Conservation (phyloP, 2,113 vertebrate species). For the Trematocara marginatum region DNA sequence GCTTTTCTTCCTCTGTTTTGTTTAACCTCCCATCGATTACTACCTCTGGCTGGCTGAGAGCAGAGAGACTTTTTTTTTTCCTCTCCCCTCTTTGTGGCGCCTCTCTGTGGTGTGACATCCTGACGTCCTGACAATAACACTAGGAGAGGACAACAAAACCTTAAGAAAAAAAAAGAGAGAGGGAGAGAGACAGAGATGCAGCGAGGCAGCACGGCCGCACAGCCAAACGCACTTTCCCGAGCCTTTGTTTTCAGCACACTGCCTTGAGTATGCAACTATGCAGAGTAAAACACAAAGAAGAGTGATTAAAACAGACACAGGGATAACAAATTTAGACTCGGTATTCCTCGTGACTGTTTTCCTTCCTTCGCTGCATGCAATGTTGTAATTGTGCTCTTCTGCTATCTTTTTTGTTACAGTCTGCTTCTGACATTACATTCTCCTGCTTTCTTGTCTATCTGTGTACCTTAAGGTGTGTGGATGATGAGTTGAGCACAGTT, state of each 20-base stretch:
- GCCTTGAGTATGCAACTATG: constrained; percentile 23
- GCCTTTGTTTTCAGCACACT: constrained; percentile 40
- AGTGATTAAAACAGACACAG: constrained; percentile 50
- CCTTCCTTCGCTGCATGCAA: neutral
- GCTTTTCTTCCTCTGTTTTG: constrained; percentile 45
- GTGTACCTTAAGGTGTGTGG: constrained; percentile 17
- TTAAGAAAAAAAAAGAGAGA: neutral
- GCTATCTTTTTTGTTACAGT: neutral
- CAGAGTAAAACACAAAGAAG: constrained; percentile 34
- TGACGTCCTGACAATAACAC: constrained; percentile 32
- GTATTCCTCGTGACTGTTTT: constrained; percentile 1
- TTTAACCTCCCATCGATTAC: constrained; percentile 63
- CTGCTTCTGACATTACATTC: neutral
- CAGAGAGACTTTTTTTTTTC: constrained; percentile 5
- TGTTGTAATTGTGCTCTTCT: neutral
- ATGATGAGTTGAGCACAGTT: constrained; percentile 1
- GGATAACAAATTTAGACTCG: neutral
- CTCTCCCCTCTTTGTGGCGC: constrained; percentile 31
- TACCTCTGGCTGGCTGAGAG: constrained; percentile 26
- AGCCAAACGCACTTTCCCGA: neutral
- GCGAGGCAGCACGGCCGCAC: neutral
- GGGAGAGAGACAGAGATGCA: neutral
- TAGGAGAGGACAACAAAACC: neutral
- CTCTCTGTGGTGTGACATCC: constrained; percentile 41
- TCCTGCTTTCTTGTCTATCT: neutral